A percentile compares a stretch with the other conserved stretches of the same genome.
These are phyloP conservation scores for Podarcis lilfordi DNA, from an alignment of 2,797 vertebrate genomes.

Conservation along the genomic window DNA sequence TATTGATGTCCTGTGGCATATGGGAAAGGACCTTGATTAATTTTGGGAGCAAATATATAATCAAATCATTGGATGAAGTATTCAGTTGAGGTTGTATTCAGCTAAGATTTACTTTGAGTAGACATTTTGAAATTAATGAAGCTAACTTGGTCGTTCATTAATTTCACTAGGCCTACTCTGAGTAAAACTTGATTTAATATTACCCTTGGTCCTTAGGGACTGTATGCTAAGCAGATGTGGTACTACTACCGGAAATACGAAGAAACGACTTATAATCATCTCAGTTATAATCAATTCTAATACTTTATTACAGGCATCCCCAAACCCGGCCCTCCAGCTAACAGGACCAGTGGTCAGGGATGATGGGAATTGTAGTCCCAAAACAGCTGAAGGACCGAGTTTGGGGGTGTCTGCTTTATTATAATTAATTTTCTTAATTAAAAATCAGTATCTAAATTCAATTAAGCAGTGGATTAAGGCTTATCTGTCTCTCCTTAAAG, in stretches of 20 bases:
- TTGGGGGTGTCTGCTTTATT: too few species aligned
- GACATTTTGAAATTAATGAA: too few species aligned
- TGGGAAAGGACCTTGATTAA: background rate
- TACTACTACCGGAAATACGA: background rate
- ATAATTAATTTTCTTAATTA: background rate
- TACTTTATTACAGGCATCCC: too few species aligned
- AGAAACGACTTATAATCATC: background rate
- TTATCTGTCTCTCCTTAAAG: background rate
- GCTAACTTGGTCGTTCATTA: too few species aligned
- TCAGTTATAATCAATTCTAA: too few species aligned
- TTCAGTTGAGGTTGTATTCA: too few species aligned
- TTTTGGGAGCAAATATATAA: background rate
- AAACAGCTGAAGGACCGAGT: too few species aligned
- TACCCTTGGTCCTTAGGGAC: background rate
- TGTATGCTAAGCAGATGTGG: background rate
- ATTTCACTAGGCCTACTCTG: background rate
- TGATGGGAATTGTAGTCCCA: too few species aligned
- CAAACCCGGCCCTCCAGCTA: too few species aligned
- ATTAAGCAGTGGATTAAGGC: background rate
- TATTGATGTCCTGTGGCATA: background rate
- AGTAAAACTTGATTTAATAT: background rate
- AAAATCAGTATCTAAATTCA: background rate
- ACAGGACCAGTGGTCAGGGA: too few species aligned
- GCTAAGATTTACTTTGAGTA: too few species aligned
- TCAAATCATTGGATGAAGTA: too few species aligned